Evolutionary conservation across 2,797 vertebrate genomes (phyloP), one percentile per base, ranked within the genome.

Genomic region (Pachyuromys duprasi): DNA sequence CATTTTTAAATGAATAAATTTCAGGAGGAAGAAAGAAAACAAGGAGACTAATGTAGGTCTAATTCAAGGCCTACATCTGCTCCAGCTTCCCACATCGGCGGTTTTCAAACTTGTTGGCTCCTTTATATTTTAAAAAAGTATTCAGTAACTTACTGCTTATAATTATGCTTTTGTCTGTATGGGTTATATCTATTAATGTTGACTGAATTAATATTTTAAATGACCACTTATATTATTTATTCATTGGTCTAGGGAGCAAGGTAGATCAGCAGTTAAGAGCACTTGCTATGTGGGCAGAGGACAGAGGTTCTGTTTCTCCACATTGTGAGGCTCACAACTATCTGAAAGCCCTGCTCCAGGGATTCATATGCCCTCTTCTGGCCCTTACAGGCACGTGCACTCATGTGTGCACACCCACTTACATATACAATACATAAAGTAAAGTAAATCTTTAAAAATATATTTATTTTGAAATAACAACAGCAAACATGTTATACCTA

Each of bases 161-260:
- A 81, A 89, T 57, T 67, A 14, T 28, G 36, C 7, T 93, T 89
- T 62, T 67, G 8, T 87, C 49, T 80, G n/a, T 63, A 8, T 65
- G 36, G 3, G 0, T 67, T 65, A 33, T 55, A 86, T 15, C 70
- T 76, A 75, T 57, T 14, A 4, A 72, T 28, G 55, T 8, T 90
- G 7, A 55, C 55, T 72, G 14, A 82, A 88, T 78, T 94, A 69
- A 74, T 33, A 88, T 86, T 84, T 57, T 69, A 95, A 96, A n/a
- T 24, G 11, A 89, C 78, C 22, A 79, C n/a, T 57, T 39, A 70
- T 17, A 86, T 12, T 39, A 53, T 36, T 17, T 70, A 57, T 72
- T 39, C 15, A 70, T 2, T 70, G 49, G 83, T 49, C 42, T 28
- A 36, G 22, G 22, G 36, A n/a, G 33, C 15, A 8, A 57, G n/a